Evolutionary conservation across 2,797 vertebrate species (phyloP).

Genomic region (Pangasius djambal): DNA sequence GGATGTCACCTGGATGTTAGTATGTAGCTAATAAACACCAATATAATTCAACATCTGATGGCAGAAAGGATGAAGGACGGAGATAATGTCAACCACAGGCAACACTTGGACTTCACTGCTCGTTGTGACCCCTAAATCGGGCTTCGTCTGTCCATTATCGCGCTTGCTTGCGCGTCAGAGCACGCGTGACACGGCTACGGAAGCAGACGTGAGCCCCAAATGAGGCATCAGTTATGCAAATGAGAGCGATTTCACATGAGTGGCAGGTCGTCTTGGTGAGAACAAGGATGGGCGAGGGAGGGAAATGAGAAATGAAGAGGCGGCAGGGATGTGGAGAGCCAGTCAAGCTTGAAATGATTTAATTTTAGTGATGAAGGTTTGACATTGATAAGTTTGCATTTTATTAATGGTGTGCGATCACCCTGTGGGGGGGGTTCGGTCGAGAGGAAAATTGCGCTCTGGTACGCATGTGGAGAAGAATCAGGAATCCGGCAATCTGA

Average conservation of each 20-base stretch:
- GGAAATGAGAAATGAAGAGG: slow-evolving; percentile 71
- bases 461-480: slow-evolving; percentile 21
- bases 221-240: slow-evolving; percentile 72
- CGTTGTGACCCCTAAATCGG: slow-evolving; percentile 45
- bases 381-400: slow-evolving; percentile 82
- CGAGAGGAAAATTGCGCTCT: slow-evolving; percentile 45
- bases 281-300: slow-evolving; percentile 67
- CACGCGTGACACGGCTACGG: slow-evolving; percentile 51
- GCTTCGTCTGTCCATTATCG: background rate
- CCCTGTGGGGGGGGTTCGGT: slow-evolving; percentile 39
- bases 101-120: slow-evolving; percentile 28
- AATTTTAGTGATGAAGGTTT: slow-evolving; percentile 77
- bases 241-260: slow-evolving; percentile 67
- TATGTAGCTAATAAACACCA: background rate
- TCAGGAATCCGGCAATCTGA: slow-evolving; percentile 34
- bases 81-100: slow-evolving; percentile 8
- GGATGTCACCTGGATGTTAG: background rate
- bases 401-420: slow-evolving; percentile 63
- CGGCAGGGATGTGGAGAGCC: slow-evolving; percentile 61
- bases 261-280: slow-evolving; percentile 61
- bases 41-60: background rate
- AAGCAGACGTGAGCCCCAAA: slow-evolving; percentile 53
- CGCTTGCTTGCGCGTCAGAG: background rate
- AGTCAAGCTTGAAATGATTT: slow-evolving; percentile 82
- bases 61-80: background rate